Evolutionary conservation across 2,797 vertebrate genomes (phyloP).

Genomic region (Furcifer pardalis): DNA sequence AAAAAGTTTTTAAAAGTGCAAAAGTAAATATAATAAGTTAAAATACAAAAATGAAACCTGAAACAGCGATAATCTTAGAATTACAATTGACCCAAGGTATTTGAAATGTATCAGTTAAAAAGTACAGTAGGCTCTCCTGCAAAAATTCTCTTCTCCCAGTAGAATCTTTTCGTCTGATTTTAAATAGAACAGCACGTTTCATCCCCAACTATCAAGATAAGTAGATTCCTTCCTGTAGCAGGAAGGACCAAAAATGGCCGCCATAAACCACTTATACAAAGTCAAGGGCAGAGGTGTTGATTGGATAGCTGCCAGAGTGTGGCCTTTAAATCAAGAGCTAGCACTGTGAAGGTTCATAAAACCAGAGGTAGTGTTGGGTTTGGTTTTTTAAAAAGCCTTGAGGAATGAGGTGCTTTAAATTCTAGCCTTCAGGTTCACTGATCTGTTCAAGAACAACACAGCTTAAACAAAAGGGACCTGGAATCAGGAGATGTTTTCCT

Average conservation of each 20-base stretch:
- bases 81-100: neutral
- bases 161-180: constrained; percentile 50
- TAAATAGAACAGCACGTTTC: constrained; percentile 48
- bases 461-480: constrained; percentile 46
- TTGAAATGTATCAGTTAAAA: neutral
- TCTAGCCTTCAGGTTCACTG: constrained; percentile 57
- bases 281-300: constrained; percentile 34
- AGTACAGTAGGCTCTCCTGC: constrained; percentile 10
- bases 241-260: constrained; percentile 51
- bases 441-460: constrained; percentile 59
- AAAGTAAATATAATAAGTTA: neutral
- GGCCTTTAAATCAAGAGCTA: constrained; percentile 69
- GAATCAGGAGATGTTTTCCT: constrained; percentile 57
- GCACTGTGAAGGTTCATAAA: constrained; percentile 67
- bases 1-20: too few species aligned
- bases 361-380: constrained; percentile 8
- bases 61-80: neutral
- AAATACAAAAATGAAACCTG: neutral
- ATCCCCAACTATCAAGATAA: constrained; percentile 48
- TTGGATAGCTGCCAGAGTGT: constrained; percentile 50
- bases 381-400: constrained; percentile 48
- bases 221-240: constrained; percentile 55
- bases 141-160: constrained; percentile 50
- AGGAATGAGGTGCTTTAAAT: constrained; percentile 69
- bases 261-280: constrained; percentile 50